Evolutionary conservation across 2,888 invertebrate genomes (phyloP).

Genomic region (Macaria notata): DNA sequence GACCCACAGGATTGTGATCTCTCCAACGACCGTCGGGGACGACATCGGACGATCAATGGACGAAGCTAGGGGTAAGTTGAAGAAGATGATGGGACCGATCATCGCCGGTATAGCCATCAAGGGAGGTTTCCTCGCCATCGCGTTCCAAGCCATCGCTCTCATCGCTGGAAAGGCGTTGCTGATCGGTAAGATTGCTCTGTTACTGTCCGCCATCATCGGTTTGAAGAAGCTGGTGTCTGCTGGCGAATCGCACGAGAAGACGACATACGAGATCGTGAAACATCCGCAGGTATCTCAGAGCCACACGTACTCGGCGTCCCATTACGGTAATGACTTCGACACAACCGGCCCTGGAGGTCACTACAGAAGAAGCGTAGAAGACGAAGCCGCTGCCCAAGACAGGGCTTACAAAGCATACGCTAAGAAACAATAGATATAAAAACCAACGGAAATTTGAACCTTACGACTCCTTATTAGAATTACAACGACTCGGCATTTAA

Average conservation of each 20-base stretch:
- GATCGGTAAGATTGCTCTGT: slow-evolving; percentile 91
- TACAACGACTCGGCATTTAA: slow-evolving; percentile 60
- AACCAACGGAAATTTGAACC: slow-evolving; percentile 26
- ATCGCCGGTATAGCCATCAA: slow-evolving; percentile 87
- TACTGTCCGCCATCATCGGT: slow-evolving; percentile 90
- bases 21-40: slow-evolving; percentile 64
- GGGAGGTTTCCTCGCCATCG: slow-evolving; percentile 87
- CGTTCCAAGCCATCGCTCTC: slow-evolving; percentile 88
- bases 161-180: slow-evolving; percentile 91
- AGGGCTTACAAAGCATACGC: slow-evolving; percentile 83
- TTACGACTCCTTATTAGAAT: slow-evolving; percentile 70
- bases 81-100: slow-evolving; percentile 85
- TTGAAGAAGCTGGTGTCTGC: slow-evolving; percentile 88
- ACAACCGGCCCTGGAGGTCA: slow-evolving; percentile 82
- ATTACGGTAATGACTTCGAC: slow-evolving; percentile 85
- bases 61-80: slow-evolving; percentile 84
- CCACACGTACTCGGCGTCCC: slow-evolving; percentile 88
- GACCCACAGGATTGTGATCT: slow-evolving; percentile 82
- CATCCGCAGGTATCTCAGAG: slow-evolving; percentile 91
- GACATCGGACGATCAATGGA: slow-evolving; percentile 72
- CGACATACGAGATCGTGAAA: slow-evolving; percentile 92
- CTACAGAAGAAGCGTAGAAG: slow-evolving; percentile 82
- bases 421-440: slow-evolving; percentile 57
- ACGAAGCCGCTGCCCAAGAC: slow-evolving; percentile 84
- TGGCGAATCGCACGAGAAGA: slow-evolving; percentile 87